A percentile compares a stretch with the other conserved stretches of the same genome.
Conservation (phyloP, 1,140 invertebrate genomes). For the Drosophila cardini region DNA sequence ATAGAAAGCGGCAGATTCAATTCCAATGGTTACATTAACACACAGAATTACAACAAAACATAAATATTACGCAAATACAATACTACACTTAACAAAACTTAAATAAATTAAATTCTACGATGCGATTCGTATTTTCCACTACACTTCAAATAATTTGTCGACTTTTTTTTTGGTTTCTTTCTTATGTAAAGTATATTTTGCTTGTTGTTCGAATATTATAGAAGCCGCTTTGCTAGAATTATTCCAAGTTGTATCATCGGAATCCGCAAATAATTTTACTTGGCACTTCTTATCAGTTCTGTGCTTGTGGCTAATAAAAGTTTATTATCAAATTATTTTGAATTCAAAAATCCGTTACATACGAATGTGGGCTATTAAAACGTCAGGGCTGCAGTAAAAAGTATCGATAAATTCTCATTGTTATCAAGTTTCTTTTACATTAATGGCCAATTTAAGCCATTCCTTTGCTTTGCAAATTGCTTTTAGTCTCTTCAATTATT, state of each 20-base stretch:
- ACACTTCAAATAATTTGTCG: too few relatives aligned
- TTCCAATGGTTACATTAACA: too few relatives aligned
- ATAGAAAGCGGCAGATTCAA: too few relatives aligned
- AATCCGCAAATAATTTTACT: too few relatives aligned
- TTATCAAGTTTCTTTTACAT: not conserved
- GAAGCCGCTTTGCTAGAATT: too few relatives aligned
- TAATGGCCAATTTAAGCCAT: not conserved
- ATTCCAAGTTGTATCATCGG: too few relatives aligned
- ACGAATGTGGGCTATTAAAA: not conserved
- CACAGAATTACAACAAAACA: too few relatives aligned
- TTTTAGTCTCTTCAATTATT: not conserved
- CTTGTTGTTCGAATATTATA: too few relatives aligned
- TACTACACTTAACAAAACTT: conserved; percentile 1
- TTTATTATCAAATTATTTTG: not conserved
- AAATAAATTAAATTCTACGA: conserved; percentile 12
- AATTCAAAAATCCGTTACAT: not conserved
- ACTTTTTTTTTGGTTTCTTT: too few relatives aligned
- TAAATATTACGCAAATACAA: too few relatives aligned
- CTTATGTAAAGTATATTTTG: too few relatives aligned
- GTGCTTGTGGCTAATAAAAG: not conserved
- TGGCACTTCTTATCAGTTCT: not conserved
- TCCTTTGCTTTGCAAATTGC: not conserved
- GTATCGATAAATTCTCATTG: not conserved
- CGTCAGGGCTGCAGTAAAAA: not conserved
- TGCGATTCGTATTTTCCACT: not conserved